Base-by-base conservation (phyloP, 2,113 vertebrate species). In the Tragulus kanchil region DNA sequence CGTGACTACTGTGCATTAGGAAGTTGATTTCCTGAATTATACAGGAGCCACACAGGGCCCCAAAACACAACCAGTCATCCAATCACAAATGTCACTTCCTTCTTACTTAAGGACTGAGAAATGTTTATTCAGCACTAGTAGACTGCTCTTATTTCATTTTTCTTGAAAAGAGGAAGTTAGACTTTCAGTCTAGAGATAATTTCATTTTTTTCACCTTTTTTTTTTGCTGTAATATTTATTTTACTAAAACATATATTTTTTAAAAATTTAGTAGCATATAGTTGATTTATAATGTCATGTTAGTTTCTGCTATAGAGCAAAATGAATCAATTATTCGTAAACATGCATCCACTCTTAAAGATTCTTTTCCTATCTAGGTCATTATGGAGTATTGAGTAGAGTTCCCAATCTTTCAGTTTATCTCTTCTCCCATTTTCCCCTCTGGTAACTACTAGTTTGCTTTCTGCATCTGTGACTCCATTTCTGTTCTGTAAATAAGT, bases 401-500 rank as follows among this genome's bases (percentile, higher is more conserved):
- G 10, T 45, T 19, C 69, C 67, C 21, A 2, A 0, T 6, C 69
- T 13, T 36, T 21, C 69, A 6, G 69, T 1, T 45, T 13, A 25
- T 2, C 13, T 36, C 11, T 25, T 3, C 21, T n/a, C 69, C 11
- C 13, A 0, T 21, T 23, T 2, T 11, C 69, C 0, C 3, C 36
- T 23, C 36, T 45, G 19, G 36, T 25, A 13, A 2, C 69, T 26
- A 13, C 3, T 25, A 23, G 69, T 6, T 13, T 45, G 69, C 12
- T 73, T 45, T 45, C 69, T 7, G 1, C 21, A 36, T 25, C 42
- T 7, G 21, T 73, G 69, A 14, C 69, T 45, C 69, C 5, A 3
- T 23, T 14, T 45, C 5, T 0, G 42, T 45, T 45, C 13, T 45
- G 42, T 73, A 7, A 73, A 25, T 25, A 73, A 45, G 21, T 45